Conservation (phyloP, 2,797 vertebrate species). For the Esox masquinongy region DNA sequence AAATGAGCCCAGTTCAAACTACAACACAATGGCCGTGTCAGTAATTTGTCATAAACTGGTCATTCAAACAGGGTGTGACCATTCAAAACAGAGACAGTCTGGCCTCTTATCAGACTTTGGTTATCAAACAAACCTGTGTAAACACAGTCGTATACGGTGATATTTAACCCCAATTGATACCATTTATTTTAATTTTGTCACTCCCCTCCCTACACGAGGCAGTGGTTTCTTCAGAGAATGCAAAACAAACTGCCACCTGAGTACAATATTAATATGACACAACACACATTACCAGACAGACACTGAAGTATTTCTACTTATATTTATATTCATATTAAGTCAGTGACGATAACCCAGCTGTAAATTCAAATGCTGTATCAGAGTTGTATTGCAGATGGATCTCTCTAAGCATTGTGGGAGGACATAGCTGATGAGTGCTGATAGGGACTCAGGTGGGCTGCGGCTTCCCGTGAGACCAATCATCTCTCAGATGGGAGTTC, state of each 20-base stretch:
- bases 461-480: slow-evolving; percentile 55
- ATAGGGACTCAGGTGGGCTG: slow-evolving; percentile 33
- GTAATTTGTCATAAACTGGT: neutral
- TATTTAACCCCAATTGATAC: slow-evolving; percentile 41
- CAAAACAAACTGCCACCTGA: neutral
- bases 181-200: slow-evolving; percentile 23
- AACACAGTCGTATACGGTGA: slow-evolving; percentile 22
- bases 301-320: neutral
- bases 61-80: neutral
- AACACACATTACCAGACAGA: neutral
- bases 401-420: neutral
- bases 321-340: neutral
- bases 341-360: neutral
- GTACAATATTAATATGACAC: neutral
- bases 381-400: neutral
- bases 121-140: slow-evolving; percentile 39
- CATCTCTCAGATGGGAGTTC: slow-evolving; percentile 40
- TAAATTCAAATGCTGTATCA: neutral
- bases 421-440: slow-evolving; percentile 30
- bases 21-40: neutral
- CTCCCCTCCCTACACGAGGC: slow-evolving; percentile 7
- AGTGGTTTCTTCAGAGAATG: slow-evolving; percentile 1
- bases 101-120: slow-evolving; percentile 45
- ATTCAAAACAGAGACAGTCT: slow-evolving; percentile 29
- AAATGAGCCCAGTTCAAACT: neutral